phyloP scores from a whole-genome alignment of 2,113 vertebrate species.

The Columba janthina region DNA sequence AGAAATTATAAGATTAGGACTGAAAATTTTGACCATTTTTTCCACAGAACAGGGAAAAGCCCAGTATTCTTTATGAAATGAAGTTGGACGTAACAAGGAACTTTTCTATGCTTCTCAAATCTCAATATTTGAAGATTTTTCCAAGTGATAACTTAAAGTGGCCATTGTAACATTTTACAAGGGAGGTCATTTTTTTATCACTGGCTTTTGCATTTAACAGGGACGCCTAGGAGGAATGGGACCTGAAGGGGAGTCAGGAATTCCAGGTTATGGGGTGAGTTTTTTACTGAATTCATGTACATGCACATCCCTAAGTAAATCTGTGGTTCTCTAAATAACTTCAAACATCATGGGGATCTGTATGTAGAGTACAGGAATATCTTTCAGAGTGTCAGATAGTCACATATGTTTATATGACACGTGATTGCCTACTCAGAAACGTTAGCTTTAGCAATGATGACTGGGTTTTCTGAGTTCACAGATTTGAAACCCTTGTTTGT shows the following conservation, averaged over 20 bases:
- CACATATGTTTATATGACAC: not conserved
- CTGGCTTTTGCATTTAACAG: constrained; percentile 76
- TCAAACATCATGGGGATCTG: not conserved
- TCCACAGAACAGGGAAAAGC: not conserved
- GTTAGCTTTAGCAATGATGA: not conserved
- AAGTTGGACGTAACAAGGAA: not conserved
- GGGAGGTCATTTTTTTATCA: constrained; percentile 12
- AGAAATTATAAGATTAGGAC: not conserved
- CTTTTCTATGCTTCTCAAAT: not conserved
- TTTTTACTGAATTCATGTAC: not conserved
- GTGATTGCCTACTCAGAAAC: not conserved
- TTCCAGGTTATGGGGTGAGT: constrained; percentile 88
- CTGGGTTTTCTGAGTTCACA: not conserved
- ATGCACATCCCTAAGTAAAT: not conserved
- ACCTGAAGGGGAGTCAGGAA: constrained; percentile 85
- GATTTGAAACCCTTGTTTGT: not conserved
- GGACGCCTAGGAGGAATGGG: constrained; percentile 88
- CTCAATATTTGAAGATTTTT: not conserved
- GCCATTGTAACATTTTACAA: not conserved
- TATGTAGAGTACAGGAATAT: not conserved
- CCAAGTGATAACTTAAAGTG: not conserved
- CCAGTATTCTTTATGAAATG: not conserved
- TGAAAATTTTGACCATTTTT: not conserved
- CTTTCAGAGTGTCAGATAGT: not conserved
- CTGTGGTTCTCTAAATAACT: not conserved